These are phyloP conservation scores for Vimba vimba DNA, from an alignment of 2,113 vertebrate species.

Conservation along the genomic window DNA sequence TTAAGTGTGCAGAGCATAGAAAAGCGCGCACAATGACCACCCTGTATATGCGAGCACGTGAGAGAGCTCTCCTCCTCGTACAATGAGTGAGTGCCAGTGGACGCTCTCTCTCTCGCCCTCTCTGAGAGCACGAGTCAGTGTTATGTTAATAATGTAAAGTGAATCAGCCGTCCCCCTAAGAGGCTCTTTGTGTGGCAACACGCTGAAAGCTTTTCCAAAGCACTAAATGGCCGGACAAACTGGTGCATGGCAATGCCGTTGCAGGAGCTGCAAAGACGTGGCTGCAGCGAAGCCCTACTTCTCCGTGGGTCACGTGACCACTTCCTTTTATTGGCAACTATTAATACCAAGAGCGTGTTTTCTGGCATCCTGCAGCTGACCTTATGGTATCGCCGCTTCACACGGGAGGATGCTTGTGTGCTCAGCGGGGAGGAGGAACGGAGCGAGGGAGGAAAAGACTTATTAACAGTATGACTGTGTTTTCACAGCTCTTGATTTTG, in stretches of 20 bases:
- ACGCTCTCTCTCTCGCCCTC: not conserved
- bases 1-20: not conserved
- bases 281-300: not conserved
- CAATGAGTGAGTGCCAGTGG: slow-evolving; percentile 17
- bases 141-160: slow-evolving; percentile 76
- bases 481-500: slow-evolving; percentile 4
- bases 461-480: not conserved
- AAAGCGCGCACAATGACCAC: slow-evolving; percentile 17
- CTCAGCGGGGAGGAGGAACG: not conserved
- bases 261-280: slow-evolving; percentile 24
- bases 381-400: slow-evolving; percentile 19
- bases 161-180: slow-evolving; percentile 67
- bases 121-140: slow-evolving; percentile 58
- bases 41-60: slow-evolving; percentile 8
- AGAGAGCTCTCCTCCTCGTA: slow-evolving; percentile 27
- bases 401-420: not conserved
- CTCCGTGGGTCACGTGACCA: slow-evolving; percentile 45
- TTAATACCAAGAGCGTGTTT: slow-evolving; percentile 45
- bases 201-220: slow-evolving; percentile 50
- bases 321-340: slow-evolving; percentile 40
- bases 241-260: slow-evolving; percentile 14
- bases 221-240: slow-evolving; percentile 57
- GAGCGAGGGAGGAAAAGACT: not conserved
- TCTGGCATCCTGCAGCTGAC: slow-evolving; percentile 26
- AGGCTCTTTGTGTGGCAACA: slow-evolving; percentile 71